Percentiles rank a stretch among this genome's conserved stretches.
Conservation (phyloP, 2,888 invertebrate genomes). For the Dryadula phaetusa region DNA sequence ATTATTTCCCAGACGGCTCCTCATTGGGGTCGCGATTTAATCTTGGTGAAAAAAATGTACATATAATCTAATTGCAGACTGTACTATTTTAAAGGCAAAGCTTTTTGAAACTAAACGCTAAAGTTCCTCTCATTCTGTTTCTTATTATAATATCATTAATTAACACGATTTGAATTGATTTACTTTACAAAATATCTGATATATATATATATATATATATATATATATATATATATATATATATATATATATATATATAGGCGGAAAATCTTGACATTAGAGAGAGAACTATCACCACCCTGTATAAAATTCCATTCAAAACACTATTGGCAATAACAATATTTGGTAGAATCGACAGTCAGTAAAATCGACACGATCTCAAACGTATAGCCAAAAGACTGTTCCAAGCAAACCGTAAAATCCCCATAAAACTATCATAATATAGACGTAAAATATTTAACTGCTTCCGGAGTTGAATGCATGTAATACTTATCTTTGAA, state of each 20-base stretch:
- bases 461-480: not conserved
- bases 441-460: constrained; percentile 12
- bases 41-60: not conserved
- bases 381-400: not conserved
- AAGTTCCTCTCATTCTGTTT: not conserved
- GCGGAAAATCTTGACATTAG: too few relatives aligned
- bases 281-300: too few relatives aligned
- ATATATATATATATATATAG: too few relatives aligned
- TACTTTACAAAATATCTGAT: too few relatives aligned
- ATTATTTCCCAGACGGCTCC: not conserved
- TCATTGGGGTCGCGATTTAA: constrained; percentile 7
- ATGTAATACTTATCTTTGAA: constrained; percentile 1
- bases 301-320: too few relatives aligned
- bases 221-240: too few relatives aligned
- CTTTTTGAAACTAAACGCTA: not conserved
- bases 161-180: too few relatives aligned
- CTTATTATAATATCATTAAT: too few relatives aligned
- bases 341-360: not conserved
- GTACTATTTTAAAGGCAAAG: not conserved
- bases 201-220: too few relatives aligned
- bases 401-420: not conserved
- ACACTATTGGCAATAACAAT: not conserved
- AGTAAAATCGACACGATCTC: not conserved
- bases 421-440: constrained; percentile 8
- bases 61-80: not conserved